These are phyloP conservation scores for Corvus cornix DNA, from an alignment of 2,113 vertebrate genomes.

Conservation along the genomic window DNA sequence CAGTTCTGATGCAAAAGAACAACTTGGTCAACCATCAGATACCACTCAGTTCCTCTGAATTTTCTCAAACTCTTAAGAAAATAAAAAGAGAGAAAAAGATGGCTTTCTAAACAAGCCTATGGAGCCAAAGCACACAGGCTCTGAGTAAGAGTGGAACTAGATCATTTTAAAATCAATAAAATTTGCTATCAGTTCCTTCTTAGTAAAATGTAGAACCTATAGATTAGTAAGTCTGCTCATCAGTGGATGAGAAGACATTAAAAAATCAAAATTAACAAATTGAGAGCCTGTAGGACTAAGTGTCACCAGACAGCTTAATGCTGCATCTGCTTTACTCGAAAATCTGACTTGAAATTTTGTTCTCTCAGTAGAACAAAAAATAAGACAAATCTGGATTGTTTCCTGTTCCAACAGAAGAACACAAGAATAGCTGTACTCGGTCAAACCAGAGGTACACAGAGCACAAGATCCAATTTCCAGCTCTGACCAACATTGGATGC, in stretches of 20 bases:
- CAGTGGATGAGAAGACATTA: background rate
- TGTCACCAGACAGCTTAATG: background rate
- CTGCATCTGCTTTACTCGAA: background rate
- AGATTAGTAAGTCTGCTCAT: background rate
- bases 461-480: background rate
- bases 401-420: background rate
- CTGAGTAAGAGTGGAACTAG: background rate
- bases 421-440: background rate
- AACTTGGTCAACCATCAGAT: background rate
- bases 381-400: background rate
- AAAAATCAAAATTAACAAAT: background rate
- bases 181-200: background rate
- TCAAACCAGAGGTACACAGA: slow-evolving; percentile 12
- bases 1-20: background rate
- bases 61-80: background rate
- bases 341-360: background rate
- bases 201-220: background rate
- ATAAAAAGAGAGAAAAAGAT: background rate
- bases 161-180: background rate
- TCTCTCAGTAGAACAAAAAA: background rate
- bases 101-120: background rate
- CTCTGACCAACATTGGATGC: slow-evolving; percentile 5
- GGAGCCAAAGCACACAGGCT: background rate
- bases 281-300: background rate
- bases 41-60: background rate